Evolutionary conservation across 2,888 invertebrate species (phyloP), one percentile per base, ranked within the genome.

Genomic region (Conistra vaccinii): DNA sequence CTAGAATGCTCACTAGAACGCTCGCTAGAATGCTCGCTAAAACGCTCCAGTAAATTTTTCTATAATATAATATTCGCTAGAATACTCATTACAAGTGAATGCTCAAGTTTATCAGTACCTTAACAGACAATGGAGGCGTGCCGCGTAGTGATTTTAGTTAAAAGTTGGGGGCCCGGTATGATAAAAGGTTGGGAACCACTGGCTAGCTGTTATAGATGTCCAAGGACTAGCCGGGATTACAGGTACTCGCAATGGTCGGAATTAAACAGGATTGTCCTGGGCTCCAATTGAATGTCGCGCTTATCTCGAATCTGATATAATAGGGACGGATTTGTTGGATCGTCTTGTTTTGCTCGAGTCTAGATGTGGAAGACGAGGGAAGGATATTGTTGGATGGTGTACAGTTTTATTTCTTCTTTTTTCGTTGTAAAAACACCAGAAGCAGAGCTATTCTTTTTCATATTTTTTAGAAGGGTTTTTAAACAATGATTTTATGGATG

Each of bases 201-300:
- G 55, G 26, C 76, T 66, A 72, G 51, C 26, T 67, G 55, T 66
- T 71, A 80, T 80, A 45, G 80, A 71, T 71, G 63, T 73, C 66
- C 72, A 53, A 58, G 53, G 57, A 76, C 60, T 57, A 51, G 5
- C 58, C 48, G 7, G 74, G 78, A 83, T 86, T 85, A 86, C 85
- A 85, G 86, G 75, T 97, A 70, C 76, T 60, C 62, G 70, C 81
- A 79, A 84, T 73, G 32, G 58, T 65, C 53, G 76, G 81, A 66
- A 79, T 80, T 84, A 80, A 78, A 39, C 69, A 55, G 70, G 73
- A 81, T 96, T 77, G 98, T 97, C 79, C 97, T 93, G 67, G 61
- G 58, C 61, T 72, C 45, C 73, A 80, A 86, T 87, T 85, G 79
- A 85, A 86, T 87, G 61, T 80, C 69, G 62, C 55, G 74, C 68